These are phyloP conservation scores for Pica pica DNA, from an alignment of 2,113 vertebrate genomes.

Conservation along the genomic window DNA sequence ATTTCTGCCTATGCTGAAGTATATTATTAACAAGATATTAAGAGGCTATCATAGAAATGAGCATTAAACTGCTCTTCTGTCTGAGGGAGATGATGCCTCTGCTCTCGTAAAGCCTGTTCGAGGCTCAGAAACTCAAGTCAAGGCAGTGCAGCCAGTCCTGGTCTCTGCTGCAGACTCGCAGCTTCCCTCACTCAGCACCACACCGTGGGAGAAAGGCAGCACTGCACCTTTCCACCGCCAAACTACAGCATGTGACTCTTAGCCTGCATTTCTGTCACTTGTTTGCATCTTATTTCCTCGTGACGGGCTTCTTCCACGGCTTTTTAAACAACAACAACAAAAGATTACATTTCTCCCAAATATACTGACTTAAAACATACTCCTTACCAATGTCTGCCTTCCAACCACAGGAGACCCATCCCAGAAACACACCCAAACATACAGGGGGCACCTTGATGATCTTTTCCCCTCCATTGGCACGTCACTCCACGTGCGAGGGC, in stretches of 20 bases:
- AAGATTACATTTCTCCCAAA: neutral
- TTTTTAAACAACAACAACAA: neutral
- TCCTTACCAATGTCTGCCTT: neutral
- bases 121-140: accelerated
- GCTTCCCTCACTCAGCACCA: neutral
- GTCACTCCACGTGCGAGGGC: accelerated
- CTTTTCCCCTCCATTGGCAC: neutral
- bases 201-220: neutral
- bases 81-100: neutral
- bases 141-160: neutral
- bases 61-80: neutral
- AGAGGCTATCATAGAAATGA: neutral
- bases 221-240: neutral
- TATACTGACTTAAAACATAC: neutral
- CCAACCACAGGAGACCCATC: neutral
- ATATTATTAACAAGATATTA: neutral
- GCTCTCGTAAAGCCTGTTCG: accelerated
- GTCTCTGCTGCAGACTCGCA: neutral
- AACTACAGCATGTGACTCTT: accelerated
- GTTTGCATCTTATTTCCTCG: accelerated
- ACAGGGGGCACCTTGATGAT: too few species aligned
- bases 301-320: neutral
- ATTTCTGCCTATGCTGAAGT: neutral
- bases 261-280: accelerated
- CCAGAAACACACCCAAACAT: neutral